Evolutionary conservation across 2,113 vertebrate genomes (phyloP).

Genomic region (Perca fluviatilis): DNA sequence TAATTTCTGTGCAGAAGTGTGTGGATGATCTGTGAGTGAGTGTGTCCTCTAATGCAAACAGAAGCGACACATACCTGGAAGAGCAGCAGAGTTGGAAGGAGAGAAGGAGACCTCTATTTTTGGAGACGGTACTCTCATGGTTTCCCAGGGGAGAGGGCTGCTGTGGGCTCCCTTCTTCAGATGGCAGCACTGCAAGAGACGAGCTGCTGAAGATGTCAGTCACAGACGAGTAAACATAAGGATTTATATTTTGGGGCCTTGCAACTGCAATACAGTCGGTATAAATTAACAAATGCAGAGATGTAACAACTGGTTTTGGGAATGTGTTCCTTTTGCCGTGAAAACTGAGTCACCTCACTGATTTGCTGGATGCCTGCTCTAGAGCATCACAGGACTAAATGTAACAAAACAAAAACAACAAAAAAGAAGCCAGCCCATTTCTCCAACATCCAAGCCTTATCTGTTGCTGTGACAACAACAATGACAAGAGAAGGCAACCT

Average conservation of each 20-base stretch:
- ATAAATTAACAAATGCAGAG: background rate
- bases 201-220: conserved; percentile 41
- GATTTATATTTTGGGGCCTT: conserved; percentile 29
- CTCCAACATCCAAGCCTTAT: conserved; percentile 58
- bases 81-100: conserved; percentile 38
- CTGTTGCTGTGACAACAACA: conserved; percentile 81
- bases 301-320: background rate
- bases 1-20: conserved; percentile 10
- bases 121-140: conserved; percentile 68
- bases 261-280: background rate
- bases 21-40: conserved; percentile 20
- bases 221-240: conserved; percentile 29
- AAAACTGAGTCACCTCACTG: conserved; percentile 39
- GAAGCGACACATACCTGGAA: conserved; percentile 40
- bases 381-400: conserved; percentile 4
- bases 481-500: conserved; percentile 74
- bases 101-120: conserved; percentile 75
- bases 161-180: conserved; percentile 68
- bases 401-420: background rate
- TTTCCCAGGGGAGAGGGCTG: conserved; percentile 56
- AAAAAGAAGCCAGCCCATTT: conserved; percentile 1
- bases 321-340: conserved; percentile 26
- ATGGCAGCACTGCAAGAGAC: conserved; percentile 50
- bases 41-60: conserved; percentile 33
- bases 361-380: conserved; percentile 2